Evolutionary conservation across 2,888 invertebrate genomes (phyloP).

Genomic region (Idaea dimidiata): DNA sequence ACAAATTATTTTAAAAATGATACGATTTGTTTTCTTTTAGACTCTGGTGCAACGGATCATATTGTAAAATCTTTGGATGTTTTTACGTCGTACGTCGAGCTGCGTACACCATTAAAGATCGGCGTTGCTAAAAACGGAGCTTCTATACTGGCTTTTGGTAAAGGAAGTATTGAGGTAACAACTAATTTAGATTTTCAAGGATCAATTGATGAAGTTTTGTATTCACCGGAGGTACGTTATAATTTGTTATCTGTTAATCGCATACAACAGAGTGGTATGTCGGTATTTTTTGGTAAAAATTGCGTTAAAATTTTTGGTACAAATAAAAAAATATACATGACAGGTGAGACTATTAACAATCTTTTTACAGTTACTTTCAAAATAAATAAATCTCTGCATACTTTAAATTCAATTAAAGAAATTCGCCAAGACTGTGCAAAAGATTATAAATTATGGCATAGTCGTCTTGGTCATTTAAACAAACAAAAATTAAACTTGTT

Average conservation of each 20-base stretch:
- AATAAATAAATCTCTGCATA: conserved; percentile 5
- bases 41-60: conserved; percentile 9
- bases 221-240: conserved; percentile 9
- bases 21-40: conserved; percentile 2
- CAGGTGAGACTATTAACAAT: conserved; percentile 5
- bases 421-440: background rate
- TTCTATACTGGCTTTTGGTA: conserved; percentile 7
- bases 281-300: conserved; percentile 8
- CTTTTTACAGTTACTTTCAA: conserved; percentile 6
- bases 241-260: conserved; percentile 12
- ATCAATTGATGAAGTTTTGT: conserved; percentile 10
- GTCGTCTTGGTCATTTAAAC: conserved; percentile 9
- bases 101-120: conserved; percentile 12
- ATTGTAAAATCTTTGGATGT: conserved; percentile 6
- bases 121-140: conserved; percentile 10
- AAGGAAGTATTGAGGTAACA: conserved; percentile 12
- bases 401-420: background rate
- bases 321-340: conserved; percentile 6
- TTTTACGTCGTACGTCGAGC: conserved; percentile 7
- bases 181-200: conserved; percentile 11
- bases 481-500: conserved; percentile 8
- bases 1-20: background rate
- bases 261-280: conserved; percentile 9
- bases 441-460: conserved; percentile 9
- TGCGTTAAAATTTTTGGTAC: conserved; percentile 6